Base-by-base conservation (phyloP, 2,797 vertebrate species). In the Paedocypris micromegethes region DNA sequence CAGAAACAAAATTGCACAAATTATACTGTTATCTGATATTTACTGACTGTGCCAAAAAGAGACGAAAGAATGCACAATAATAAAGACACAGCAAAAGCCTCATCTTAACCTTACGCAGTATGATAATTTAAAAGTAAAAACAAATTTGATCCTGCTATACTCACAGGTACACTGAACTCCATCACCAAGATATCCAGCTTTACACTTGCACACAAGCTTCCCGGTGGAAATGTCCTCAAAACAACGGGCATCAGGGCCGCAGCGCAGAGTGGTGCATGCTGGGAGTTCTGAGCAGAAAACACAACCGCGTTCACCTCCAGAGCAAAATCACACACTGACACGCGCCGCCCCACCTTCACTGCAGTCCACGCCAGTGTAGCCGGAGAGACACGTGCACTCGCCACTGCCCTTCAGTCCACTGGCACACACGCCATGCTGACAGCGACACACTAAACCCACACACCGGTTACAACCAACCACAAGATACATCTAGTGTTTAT, bases 351-450 rank as follows among this genome's bases (percentile, higher is more conserved):
- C 82, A 98, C 95, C 86, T 65, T 86, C 80, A 54, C 94, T 90
- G 75, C 96, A 98, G 44, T 39, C 79, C 23, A 79, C 77, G 52
- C 95, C 93, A 43, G 74, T 83, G 77, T 97, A 98, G 0, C 90
- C 92, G 39, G 94, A 93, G 52, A 91, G 84, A 75, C 96, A 98
- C 3, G 79, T 80, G 61, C 96, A 98, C 23, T 54, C 79, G 0
- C 95, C 96, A 0, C 90, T 73, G 0, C 93, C 93, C 0, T 43
- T 66, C 2, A 89, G 49, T 1, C 95, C 95, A 3, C 77, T 78
- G 77, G 79, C 85, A 80, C 96, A 98, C 2, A 91, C 42, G 2
- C 96, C 96, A 0, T 97, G 93, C 66, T 92, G 51, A 23, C 95
- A 98, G 6, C 42, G 77, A 52, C 96, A 98, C 38, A 78, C 95